Evolutionary conservation across 2,888 invertebrate species (phyloP), one percentile per base, ranked within the genome.

Genomic region (Entomobrya multifasciata): DNA sequence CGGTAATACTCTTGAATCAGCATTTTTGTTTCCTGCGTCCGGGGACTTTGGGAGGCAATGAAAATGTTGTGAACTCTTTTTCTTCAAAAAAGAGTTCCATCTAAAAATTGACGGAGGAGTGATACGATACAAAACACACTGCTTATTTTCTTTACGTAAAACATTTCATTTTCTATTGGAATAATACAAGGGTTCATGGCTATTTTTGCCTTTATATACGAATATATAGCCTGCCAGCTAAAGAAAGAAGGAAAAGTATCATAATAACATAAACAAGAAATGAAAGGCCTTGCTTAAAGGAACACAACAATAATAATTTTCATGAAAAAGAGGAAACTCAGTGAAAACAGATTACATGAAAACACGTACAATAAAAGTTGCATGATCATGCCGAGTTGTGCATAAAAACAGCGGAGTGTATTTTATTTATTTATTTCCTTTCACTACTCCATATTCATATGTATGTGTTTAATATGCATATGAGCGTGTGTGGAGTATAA

Each of bases 101-200:
- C n/a, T n/a, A n/a, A 44, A 57, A 79, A 52, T 15, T 67, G 44
- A 67, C 20, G 44, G 11, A 30, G 8, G 76, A 79, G 30, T 44
- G 60, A 62, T 78, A 78, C 62, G n/a, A n/a, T n/a, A n/a, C n/a
- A n/a, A n/a, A n/a, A 62, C 44, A 22, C 1, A 57, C 0, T 41
- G 36, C 44, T 22, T 74, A 27, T 74, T 74, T 22, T 52, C 30
- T 72, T 49, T 17, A 49, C 79, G 22, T 47, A 74, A 67, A 67
- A 82, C 82, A 62, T 82, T 60, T 74, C 74, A 82, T 82, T 82
- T 82, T 81, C 82, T 22, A 22, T 55, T 47, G 82, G 41, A 81
- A 70, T 81, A 74, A 74, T 82, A 49, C 36, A 22, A 25, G 72
- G 55, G 55, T 57, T 1, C 13, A 52, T 15, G 52, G 22, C 41